These are phyloP conservation scores for Hozukius guyotensis DNA, from an alignment of 2,797 vertebrate genomes.

Conservation along the genomic window DNA sequence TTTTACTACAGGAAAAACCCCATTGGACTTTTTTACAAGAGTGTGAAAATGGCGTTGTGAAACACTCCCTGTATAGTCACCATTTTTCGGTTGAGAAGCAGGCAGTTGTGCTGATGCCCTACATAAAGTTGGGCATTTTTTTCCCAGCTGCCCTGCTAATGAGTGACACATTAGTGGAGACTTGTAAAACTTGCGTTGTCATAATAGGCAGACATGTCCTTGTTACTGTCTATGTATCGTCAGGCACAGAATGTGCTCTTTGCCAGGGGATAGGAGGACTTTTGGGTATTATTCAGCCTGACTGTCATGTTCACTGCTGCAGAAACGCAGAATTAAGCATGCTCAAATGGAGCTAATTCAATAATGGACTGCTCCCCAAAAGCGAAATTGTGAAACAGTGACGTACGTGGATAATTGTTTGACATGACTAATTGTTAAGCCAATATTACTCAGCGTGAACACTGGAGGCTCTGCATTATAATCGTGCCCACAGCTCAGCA, in stretches of 20 bases:
- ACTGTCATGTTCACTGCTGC: constrained; percentile 52
- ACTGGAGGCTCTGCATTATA: constrained; percentile 44
- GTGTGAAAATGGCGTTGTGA: background rate
- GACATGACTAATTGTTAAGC: constrained; percentile 61
- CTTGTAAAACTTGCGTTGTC: constrained; percentile 54
- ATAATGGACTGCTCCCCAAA: constrained; percentile 44
- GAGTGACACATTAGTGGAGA: constrained; percentile 48
- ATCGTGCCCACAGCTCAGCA: constrained; percentile 9
- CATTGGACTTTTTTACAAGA: background rate
- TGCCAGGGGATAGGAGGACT: constrained; percentile 29
- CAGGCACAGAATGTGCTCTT: constrained; percentile 36
- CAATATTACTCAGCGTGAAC: constrained; percentile 40
- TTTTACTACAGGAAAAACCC: background rate
- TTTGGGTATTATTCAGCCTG: constrained; percentile 43
- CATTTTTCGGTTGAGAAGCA: constrained; percentile 3
- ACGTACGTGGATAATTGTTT: constrained; percentile 53
- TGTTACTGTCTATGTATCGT: constrained; percentile 30
- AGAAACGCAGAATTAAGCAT: constrained; percentile 45
- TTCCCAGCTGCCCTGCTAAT: constrained; percentile 27
- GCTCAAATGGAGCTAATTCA: constrained; percentile 54
- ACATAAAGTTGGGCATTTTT: constrained; percentile 7
- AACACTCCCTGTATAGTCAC: background rate
- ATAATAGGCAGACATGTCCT: constrained; percentile 39
- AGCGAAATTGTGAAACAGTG: constrained; percentile 41
- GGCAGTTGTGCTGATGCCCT: constrained; percentile 37